phyloP scores from a whole-genome alignment of 2,888 invertebrate species.

The Cantharis rustica region DNA sequence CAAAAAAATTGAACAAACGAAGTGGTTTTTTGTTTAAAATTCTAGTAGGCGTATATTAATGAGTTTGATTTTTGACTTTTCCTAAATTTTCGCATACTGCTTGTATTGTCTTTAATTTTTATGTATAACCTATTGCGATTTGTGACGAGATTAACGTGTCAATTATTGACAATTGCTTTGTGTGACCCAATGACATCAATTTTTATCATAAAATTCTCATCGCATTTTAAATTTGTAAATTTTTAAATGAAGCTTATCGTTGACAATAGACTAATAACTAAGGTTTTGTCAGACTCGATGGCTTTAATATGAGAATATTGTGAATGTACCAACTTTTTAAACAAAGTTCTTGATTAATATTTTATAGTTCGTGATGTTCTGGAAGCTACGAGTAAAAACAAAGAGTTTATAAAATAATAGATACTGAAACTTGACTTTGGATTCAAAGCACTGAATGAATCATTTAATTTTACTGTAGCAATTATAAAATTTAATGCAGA shows the following conservation, averaged over 20 bases:
- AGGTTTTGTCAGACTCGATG: background rate
- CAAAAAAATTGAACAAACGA: slow-evolving; percentile 38
- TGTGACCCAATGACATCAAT: slow-evolving; percentile 46
- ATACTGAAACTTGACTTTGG: background rate
- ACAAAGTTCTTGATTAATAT: background rate
- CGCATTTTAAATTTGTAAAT: background rate
- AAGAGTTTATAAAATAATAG: background rate
- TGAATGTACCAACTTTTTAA: background rate
- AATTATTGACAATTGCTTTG: slow-evolving; percentile 41
- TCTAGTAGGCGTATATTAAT: slow-evolving; percentile 31
- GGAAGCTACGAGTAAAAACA: background rate
- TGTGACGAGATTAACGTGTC: slow-evolving; percentile 39
- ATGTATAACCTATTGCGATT: slow-evolving; percentile 28
- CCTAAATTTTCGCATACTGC: background rate
- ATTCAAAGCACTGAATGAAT: background rate
- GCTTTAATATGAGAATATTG: background rate
- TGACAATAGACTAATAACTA: background rate
- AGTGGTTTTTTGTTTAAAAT: slow-evolving; percentile 38
- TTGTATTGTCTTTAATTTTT: slow-evolving; percentile 5
- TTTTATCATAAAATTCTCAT: slow-evolving; percentile 14
- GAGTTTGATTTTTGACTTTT: slow-evolving; percentile 28
- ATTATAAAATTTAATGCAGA: background rate
- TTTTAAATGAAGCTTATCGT: background rate
- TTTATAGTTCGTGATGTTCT: background rate
- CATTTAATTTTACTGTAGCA: background rate